phyloP scores from a whole-genome alignment of 1,140 invertebrate genomes.

The Drosophila santomea region DNA sequence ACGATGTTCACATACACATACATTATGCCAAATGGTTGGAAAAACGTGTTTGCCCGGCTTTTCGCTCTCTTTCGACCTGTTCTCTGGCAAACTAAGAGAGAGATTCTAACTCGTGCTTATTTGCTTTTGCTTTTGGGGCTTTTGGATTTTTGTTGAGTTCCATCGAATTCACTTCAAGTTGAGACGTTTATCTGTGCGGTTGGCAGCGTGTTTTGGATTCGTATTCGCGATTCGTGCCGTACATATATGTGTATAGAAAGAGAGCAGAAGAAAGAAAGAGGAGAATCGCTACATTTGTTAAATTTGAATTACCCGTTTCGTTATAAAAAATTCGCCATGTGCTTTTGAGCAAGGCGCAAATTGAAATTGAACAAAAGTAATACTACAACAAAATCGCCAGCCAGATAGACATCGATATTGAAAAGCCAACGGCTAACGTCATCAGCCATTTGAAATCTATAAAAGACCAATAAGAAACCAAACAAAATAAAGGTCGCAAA shows the following conservation, averaged over 20 bases:
- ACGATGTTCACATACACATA: conserved; percentile 18
- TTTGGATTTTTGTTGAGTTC: conserved; percentile 39
- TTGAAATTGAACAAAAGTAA: conserved; percentile 45
- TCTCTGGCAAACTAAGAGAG: conserved; percentile 16
- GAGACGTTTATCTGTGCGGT: conserved; percentile 82
- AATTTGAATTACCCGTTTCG: conserved; percentile 76
- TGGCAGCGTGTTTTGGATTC: conserved; percentile 53
- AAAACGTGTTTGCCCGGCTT: conserved; percentile 50
- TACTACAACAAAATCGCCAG: conserved; percentile 40
- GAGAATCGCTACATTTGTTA: conserved; percentile 54
- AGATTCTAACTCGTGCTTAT: conserved; percentile 74
- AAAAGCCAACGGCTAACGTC: conserved; percentile 63
- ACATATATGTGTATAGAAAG: conserved; percentile 43
- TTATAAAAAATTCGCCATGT: conserved; percentile 48
- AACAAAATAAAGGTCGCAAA: conserved; percentile 23
- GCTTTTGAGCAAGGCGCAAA: conserved; percentile 63
- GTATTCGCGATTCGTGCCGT: conserved; percentile 48
- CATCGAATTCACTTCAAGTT: conserved; percentile 77
- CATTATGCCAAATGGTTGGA: conserved; percentile 1
- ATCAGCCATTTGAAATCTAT: conserved; percentile 66
- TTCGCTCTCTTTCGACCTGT: conserved; percentile 16
- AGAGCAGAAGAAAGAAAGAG: conserved; percentile 40
- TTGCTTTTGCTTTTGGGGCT: conserved; percentile 39
- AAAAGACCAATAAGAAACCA: conserved; percentile 38
- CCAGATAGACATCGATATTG: conserved; percentile 46